Conservation (phyloP, 1,140 invertebrate species). For the Drosophila serrata region DNA sequence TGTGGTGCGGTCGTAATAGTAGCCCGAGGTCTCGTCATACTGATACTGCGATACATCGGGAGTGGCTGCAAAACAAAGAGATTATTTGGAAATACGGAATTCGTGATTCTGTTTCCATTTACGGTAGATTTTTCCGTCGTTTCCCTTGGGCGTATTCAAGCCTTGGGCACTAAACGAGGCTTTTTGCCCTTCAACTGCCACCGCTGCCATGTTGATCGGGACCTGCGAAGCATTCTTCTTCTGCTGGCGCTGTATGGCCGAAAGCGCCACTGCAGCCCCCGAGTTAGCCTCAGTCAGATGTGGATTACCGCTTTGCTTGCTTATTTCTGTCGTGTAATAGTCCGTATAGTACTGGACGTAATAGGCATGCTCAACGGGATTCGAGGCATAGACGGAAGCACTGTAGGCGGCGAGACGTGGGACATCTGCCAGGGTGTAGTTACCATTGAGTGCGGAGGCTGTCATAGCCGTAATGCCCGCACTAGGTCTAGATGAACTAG, state of each 20-base stretch:
- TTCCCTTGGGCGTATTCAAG: constrained; percentile 86
- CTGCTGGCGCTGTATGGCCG: constrained; percentile 89
- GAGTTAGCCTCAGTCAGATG: constrained; percentile 90
- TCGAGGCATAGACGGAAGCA: constrained; percentile 91
- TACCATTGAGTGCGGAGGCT: constrained; percentile 35
- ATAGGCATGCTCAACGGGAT: constrained; percentile 90
- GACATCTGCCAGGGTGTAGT: constrained; percentile 90
- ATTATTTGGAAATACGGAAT: background rate
- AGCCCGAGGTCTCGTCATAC: constrained; percentile 97
- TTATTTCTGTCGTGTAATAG: constrained; percentile 92
- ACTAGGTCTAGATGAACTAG: background rate
- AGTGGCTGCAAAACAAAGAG: constrained; percentile 86
- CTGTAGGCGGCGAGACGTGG: constrained; percentile 92
- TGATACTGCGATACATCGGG: constrained; percentile 97
- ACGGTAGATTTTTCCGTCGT: constrained; percentile 89
- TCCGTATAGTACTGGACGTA: constrained; percentile 92
- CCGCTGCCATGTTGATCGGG: background rate
- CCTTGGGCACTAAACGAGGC: constrained; percentile 60
- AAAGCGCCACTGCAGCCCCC: constrained; percentile 95
- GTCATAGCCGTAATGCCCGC: constrained; percentile 26
- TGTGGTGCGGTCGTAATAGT: constrained; percentile 97
- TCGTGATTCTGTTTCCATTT: constrained; percentile 70
- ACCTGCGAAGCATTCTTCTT: constrained; percentile 52
- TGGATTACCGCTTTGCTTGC: constrained; percentile 86
- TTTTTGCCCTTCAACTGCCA: constrained; percentile 53